Conservation (phyloP, 2,113 vertebrate species). For the Podarcis raffonei region DNA sequence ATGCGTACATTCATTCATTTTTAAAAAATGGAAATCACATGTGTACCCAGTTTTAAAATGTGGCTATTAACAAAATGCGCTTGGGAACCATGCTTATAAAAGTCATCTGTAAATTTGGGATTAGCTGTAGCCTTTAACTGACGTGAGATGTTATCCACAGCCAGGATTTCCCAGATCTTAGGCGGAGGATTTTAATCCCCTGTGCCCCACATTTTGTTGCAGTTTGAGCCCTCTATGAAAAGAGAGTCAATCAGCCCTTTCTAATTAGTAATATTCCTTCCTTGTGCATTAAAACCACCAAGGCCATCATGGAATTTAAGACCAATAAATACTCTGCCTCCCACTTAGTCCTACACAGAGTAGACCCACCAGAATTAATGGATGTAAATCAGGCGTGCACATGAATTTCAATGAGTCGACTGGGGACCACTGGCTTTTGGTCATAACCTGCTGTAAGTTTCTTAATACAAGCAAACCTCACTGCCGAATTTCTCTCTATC, state of each 20-base stretch:
- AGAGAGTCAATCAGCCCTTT: background rate
- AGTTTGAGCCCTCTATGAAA: background rate
- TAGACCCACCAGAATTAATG: too few species aligned
- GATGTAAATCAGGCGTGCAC: too few species aligned
- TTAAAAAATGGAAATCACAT: background rate
- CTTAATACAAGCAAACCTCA: background rate
- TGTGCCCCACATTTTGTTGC: background rate
- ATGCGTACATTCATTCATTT: too few species aligned
- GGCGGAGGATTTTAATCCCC: background rate
- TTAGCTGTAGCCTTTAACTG: background rate
- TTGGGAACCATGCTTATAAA: background rate
- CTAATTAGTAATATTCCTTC: background rate
- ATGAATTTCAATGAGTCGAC: too few species aligned
- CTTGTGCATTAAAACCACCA: background rate
- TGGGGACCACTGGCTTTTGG: too few species aligned
- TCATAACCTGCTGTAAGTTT: background rate
- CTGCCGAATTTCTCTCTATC: too few species aligned
- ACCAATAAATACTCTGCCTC: background rate
- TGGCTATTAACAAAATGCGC: too few species aligned
- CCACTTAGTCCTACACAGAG: too few species aligned
- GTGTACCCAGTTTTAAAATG: too few species aligned
- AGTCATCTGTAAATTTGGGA: background rate
- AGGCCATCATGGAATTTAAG: background rate
- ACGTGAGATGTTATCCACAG: background rate
- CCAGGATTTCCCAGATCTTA: background rate